Percentiles rank a stretch among this genome's conserved stretches.
These are phyloP conservation scores for Hyles lineata DNA, from an alignment of 2,888 invertebrate genomes.

Conservation along the genomic window DNA sequence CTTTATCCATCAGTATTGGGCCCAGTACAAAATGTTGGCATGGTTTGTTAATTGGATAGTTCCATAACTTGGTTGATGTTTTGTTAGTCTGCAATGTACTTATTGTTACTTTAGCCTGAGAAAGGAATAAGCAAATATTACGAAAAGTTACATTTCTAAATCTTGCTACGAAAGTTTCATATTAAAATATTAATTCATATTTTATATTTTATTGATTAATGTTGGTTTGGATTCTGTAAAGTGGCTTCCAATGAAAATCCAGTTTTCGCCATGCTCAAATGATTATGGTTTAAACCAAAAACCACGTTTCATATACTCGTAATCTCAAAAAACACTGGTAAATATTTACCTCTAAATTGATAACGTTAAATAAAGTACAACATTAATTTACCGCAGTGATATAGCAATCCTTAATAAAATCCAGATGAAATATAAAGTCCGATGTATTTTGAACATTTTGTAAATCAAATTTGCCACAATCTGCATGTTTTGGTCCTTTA, in stretches of 20 bases:
- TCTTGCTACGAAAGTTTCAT: not conserved
- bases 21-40: conserved; percentile 77
- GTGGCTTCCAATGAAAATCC: no score
- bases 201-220: no score
- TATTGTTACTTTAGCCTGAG: conserved; percentile 66
- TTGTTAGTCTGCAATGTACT: conserved; percentile 58
- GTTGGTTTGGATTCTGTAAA: no score
- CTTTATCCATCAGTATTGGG: conserved; percentile 61
- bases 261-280: no score
- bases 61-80: conserved; percentile 64
- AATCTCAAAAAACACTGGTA: no score
- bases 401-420: conserved; percentile 65
- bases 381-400: conserved; percentile 58
- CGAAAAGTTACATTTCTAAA: no score
- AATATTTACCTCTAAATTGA: not conserved
- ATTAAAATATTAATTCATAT: no score
- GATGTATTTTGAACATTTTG: conserved; percentile 62
- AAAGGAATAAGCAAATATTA: conserved; percentile 31
- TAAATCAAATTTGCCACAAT: conserved; percentile 61
- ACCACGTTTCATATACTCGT: no score
- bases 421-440: conserved; percentile 60
- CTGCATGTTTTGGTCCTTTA: conserved; percentile 68
- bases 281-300: no score
- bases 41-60: conserved; percentile 66
- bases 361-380: conserved; percentile 9